These are phyloP conservation scores for Lepilemur ruficaudatus DNA, from an alignment of 2,797 vertebrate species.

Conservation along the genomic window DNA sequence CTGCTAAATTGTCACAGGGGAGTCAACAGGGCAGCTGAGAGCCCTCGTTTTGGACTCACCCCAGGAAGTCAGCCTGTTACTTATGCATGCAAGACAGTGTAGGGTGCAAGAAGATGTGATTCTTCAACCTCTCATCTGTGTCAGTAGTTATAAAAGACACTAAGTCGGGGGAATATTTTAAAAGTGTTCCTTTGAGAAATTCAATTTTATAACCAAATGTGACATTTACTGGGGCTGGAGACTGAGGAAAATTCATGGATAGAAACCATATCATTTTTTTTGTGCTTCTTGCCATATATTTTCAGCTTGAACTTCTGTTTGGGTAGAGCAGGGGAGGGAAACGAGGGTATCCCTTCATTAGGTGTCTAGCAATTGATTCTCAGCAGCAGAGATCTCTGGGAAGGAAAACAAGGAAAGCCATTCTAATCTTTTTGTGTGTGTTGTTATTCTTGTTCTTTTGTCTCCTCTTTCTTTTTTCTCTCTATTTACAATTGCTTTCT, in stretches of 20 bases:
- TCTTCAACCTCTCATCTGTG: neutral
- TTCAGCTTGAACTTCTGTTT: slow-evolving; percentile 5
- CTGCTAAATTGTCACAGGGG: neutral
- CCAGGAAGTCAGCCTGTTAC: neutral
- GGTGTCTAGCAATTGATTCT: neutral
- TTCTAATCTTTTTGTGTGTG: neutral
- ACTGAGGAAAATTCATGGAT: slow-evolving; percentile 20
- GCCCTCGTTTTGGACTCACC: neutral
- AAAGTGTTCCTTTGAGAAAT: slow-evolving; percentile 52
- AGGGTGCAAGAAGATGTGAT: neutral
- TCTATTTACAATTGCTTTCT: neutral
- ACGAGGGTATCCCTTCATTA: neutral
- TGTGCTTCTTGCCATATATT: neutral
- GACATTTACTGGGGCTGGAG: slow-evolving; percentile 51
- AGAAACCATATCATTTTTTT: slow-evolving; percentile 43
- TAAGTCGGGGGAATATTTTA: neutral
- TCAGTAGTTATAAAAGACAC: neutral
- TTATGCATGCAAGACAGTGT: neutral
- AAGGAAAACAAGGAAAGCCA: neutral
- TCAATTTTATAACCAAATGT: slow-evolving; percentile 62
- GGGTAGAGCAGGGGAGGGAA: neutral
- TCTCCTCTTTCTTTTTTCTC: neutral
- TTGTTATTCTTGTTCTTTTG: neutral
- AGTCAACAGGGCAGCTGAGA: neutral
- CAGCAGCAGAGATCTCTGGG: neutral